A percentile compares a stretch with the other conserved stretches of the same genome.
Conservation (phyloP, 2,797 vertebrate species). For the Prunella strophiata region DNA sequence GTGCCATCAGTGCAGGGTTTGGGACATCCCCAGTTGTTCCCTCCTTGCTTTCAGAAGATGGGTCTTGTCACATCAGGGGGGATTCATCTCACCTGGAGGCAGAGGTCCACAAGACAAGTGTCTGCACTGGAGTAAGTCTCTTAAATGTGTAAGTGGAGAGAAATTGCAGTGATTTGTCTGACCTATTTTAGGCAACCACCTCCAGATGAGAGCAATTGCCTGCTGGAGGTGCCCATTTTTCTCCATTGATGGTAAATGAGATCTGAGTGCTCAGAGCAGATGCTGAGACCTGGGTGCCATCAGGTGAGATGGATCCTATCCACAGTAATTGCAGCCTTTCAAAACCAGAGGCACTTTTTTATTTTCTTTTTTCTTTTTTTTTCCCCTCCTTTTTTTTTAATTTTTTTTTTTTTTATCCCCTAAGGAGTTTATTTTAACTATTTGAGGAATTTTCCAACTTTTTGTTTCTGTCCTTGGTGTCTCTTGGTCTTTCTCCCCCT, state of each 20-base stretch:
- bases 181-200: conserved; percentile 43
- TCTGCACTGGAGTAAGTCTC: background rate
- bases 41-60: background rate
- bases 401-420: too few relatives aligned
- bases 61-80: background rate
- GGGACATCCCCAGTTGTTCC: background rate
- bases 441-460: background rate
- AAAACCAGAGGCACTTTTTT: background rate
- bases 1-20: rapidly evolving
- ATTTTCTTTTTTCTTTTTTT: rapidly evolving
- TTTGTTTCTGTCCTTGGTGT: background rate
- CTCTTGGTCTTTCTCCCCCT: background rate
- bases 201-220: conserved; percentile 53
- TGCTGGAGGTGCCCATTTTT: conserved; percentile 47
- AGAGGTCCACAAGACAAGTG: conserved; percentile 20
- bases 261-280: conserved; percentile 5
- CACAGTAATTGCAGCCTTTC: background rate
- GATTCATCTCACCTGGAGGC: conserved; percentile 14
- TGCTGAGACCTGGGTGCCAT: background rate
- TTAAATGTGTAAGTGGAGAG: conserved; percentile 43
- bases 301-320: conserved; percentile 28
- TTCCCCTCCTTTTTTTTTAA: too few relatives aligned
- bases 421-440: background rate
- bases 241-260: conserved; percentile 28
- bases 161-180: conserved; percentile 55